These are phyloP conservation scores for Drosophila nr. perissopoda DNA, from an alignment of 2,888 invertebrate species.

Conservation along the genomic window DNA sequence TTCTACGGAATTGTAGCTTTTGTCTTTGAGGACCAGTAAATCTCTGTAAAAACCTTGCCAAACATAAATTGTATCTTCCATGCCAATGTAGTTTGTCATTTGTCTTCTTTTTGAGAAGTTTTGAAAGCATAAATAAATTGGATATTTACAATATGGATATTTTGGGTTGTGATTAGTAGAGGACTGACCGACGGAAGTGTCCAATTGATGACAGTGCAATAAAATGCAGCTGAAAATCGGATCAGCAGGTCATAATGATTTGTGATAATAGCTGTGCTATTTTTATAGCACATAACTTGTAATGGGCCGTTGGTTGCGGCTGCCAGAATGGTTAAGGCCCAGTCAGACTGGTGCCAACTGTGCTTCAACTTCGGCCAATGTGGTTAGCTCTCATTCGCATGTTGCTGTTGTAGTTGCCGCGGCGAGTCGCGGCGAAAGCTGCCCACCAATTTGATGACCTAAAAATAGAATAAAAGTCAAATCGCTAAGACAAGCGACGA, in stretches of 20 bases:
- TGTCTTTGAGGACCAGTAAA: not conserved
- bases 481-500: slow-evolving; percentile 71
- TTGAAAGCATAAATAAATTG: not conserved
- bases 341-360: slow-evolving; percentile 72
- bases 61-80: not conserved
- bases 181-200: slow-evolving; percentile 38
- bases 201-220: slow-evolving; percentile 41
- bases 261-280: slow-evolving; percentile 75
- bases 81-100: not conserved
- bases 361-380: slow-evolving; percentile 27
- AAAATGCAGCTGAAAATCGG: slow-evolving; percentile 56
- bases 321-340: slow-evolving; percentile 55
- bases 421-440: slow-evolving; percentile 41
- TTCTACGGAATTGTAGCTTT: not conserved
- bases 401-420: slow-evolving; percentile 9
- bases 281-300: slow-evolving; percentile 55
- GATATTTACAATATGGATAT: not conserved
- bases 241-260: slow-evolving; percentile 78
- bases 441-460: slow-evolving; percentile 75
- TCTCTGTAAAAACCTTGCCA: not conserved
- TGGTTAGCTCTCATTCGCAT: slow-evolving; percentile 10
- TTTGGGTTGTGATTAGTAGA: not conserved
- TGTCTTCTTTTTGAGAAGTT: not conserved
- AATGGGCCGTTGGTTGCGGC: slow-evolving; percentile 22
- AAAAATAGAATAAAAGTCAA: slow-evolving; percentile 78